Conservation (phyloP, 2,113 vertebrate genomes). For the Arenaria interpres region DNA sequence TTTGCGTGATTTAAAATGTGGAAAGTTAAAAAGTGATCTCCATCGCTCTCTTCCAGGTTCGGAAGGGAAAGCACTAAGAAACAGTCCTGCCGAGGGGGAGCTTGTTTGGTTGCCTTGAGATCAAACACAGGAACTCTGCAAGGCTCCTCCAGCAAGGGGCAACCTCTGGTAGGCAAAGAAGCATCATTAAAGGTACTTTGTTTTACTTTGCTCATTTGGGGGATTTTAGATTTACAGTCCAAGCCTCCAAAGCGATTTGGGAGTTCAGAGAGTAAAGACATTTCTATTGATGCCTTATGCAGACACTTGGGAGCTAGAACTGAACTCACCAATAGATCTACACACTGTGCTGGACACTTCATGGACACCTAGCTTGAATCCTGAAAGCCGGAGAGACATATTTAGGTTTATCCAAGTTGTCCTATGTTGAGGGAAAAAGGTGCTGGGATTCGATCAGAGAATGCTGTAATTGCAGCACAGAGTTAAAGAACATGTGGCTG, state of each 20-base stretch:
- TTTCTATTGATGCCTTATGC: neutral
- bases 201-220: neutral
- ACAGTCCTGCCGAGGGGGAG: accelerated
- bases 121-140: neutral
- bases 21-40: neutral
- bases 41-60: neutral
- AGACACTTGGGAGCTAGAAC: neutral
- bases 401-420: neutral
- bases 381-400: neutral
- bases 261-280: neutral
- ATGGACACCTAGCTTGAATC: neutral
- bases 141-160: neutral
- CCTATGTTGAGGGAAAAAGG: neutral
- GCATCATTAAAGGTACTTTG: neutral
- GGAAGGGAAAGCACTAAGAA: neutral
- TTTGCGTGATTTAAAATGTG: neutral
- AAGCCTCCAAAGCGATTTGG: neutral
- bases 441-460: neutral
- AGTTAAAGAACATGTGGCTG: neutral
- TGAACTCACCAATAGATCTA: accelerated
- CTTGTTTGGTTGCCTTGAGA: neutral
- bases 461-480: neutral
- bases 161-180: neutral
- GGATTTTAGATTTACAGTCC: neutral
- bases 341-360: neutral